phyloP scores from a whole-genome alignment of 35 echinoderm and acorn worm species.

The Lytechinus variegatus region DNA sequence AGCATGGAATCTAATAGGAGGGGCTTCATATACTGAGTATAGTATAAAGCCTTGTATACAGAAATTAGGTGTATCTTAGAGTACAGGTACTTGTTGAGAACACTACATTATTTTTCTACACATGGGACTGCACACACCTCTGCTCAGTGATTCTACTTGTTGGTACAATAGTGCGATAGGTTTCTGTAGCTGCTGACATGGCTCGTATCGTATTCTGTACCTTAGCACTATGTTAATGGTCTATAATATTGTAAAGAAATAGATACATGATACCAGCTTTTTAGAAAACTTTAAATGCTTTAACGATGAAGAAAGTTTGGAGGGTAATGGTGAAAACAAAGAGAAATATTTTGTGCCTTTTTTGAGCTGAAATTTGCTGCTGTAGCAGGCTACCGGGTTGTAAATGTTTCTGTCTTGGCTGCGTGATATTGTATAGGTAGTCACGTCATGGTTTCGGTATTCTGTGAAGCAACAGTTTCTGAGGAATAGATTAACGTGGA shows the following conservation, averaged over 20 bases:
- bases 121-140: not conserved
- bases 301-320: not conserved
- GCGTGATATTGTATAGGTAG: not conserved
- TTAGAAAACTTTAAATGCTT: not conserved
- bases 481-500: not conserved
- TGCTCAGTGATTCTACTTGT: not conserved
- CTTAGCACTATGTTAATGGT: not conserved
- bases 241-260: not conserved
- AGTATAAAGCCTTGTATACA: not conserved
- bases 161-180: not conserved
- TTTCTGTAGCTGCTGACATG: not conserved
- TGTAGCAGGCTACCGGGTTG: not conserved
- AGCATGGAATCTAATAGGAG: not conserved
- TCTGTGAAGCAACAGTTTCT: not conserved
- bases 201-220: not conserved
- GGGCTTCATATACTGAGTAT: not conserved
- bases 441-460: not conserved
- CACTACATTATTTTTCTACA: not conserved
- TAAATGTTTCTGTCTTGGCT: not conserved
- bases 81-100: not conserved
- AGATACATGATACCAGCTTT: not conserved
- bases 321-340: not conserved
- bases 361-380: conserved; percentile 18
- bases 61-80: not conserved
- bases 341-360: not conserved